Evolutionary conservation across 2,113 vertebrate genomes (phyloP).

Genomic region (Opisthocomus hoazin): DNA sequence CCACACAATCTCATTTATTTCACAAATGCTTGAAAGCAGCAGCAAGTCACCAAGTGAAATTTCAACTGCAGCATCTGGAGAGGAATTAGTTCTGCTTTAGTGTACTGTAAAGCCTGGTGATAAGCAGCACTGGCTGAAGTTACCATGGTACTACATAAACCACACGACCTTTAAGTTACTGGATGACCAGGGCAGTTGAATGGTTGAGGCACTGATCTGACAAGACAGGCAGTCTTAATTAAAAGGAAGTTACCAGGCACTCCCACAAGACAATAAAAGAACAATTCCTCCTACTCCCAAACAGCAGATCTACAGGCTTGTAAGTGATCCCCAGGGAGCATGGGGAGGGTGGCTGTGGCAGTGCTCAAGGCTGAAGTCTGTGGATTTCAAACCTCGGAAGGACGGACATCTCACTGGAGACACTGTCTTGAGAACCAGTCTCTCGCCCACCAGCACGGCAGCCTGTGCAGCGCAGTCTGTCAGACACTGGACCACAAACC

Average conservation of each 20-base stretch:
- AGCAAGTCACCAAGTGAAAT: neutral
- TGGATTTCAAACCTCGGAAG: neutral
- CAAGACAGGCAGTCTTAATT: neutral
- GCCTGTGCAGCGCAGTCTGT: neutral
- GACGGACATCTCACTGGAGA: neutral
- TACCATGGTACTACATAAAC: neutral
- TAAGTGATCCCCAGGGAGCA: neutral
- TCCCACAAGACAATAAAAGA: neutral
- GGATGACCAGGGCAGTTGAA: neutral
- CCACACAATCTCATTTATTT: neutral
- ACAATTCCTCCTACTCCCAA: neutral
- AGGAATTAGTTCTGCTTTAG: neutral
- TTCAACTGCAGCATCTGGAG: constrained; percentile 5
- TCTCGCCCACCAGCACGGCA: neutral
- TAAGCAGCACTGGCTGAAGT: neutral
- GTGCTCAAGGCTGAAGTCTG: fast-evolving
- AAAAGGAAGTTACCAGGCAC: neutral
- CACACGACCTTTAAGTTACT: neutral
- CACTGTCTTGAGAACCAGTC: neutral
- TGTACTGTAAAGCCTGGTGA: neutral
- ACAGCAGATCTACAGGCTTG: neutral
- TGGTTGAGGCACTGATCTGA: neutral
- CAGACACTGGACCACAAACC: neutral
- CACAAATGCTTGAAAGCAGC: neutral
- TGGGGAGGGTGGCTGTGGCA: fast-evolving